phyloP scores from a whole-genome alignment of 2,113 vertebrate species.

The Dermatemys mawii region DNA sequence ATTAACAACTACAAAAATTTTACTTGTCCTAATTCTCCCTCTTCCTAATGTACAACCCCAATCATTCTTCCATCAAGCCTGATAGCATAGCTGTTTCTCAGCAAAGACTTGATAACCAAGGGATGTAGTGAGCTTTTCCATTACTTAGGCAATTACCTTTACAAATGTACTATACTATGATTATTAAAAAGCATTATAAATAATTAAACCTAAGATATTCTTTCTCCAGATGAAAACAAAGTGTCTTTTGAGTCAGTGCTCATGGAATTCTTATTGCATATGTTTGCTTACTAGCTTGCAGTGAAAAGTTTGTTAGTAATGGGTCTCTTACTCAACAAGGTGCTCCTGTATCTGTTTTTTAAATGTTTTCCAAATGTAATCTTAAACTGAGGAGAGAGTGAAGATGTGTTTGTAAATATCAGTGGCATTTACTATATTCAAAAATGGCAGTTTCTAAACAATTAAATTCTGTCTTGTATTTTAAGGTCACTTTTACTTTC shows the following conservation, averaged over 20 bases:
- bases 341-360: neutral
- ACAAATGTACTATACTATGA: neutral
- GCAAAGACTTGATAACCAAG: neutral
- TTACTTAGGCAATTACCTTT: neutral
- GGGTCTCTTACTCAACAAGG: neutral
- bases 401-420: neutral
- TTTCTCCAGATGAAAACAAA: neutral
- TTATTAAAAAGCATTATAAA: neutral
- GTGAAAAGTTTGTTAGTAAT: neutral
- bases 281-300: neutral
- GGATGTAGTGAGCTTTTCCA: neutral
- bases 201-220: neutral
- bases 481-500: neutral
- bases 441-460: neutral
- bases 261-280: neutral
- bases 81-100: neutral
- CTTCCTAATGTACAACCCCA: neutral
- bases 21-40: neutral
- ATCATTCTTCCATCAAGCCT: neutral
- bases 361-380: neutral
- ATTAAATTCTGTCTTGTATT: neutral
- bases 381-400: neutral
- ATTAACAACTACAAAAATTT: neutral
- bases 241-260: neutral
- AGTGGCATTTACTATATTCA: neutral